Conservation (phyloP, 1,140 invertebrate genomes). For the Alviniconcha marisindica region DNA sequence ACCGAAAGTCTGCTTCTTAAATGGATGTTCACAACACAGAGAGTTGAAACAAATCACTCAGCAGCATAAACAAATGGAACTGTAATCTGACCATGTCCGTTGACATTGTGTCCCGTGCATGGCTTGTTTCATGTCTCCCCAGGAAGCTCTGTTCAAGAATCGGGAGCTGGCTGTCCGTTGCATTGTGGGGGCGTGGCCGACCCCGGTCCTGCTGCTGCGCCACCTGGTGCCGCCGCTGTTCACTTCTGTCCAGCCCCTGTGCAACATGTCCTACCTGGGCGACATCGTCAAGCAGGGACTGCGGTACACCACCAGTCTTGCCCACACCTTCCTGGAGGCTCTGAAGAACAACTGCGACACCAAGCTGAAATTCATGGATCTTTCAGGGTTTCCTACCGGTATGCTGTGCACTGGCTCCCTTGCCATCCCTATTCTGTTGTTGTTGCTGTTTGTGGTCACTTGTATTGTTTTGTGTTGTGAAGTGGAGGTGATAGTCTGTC, state of each 20-base stretch:
- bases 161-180: constrained; percentile 62
- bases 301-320: constrained; percentile 66
- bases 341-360: constrained; percentile 55
- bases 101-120: no score
- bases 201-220: constrained; percentile 54
- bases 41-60: no score
- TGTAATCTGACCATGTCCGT: no score
- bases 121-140: no score
- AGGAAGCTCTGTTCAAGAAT: constrained; percentile 41
- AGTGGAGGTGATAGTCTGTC: no score
- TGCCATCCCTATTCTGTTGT: no score
- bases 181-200: constrained; percentile 62
- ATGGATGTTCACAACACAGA: no score
- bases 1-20: no score
- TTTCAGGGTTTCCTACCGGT: constrained; percentile 70
- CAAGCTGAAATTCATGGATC: constrained; percentile 61
- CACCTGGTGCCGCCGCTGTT: constrained; percentile 62
- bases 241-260: constrained; percentile 56
- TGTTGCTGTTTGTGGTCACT: no score
- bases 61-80: no score
- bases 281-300: constrained; percentile 59
- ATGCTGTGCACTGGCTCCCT: background rate
- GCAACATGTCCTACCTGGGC: constrained; percentile 53
- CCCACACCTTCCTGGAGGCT: constrained; percentile 65
- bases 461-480: no score